Conservation (phyloP, 2,797 vertebrate species). For the Halcyon badia region DNA sequence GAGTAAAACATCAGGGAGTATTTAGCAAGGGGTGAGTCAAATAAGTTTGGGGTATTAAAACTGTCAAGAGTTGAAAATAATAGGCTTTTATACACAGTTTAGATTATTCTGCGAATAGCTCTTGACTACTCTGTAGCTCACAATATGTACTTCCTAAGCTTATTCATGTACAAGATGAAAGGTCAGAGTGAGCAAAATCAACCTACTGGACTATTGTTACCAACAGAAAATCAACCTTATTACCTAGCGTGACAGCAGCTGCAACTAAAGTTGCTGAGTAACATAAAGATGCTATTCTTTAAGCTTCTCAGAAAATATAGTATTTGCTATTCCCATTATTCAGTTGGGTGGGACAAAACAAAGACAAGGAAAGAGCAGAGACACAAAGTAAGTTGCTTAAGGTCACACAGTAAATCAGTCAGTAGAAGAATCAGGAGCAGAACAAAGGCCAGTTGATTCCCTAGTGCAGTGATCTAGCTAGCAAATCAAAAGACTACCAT, state of each 20-base stretch:
- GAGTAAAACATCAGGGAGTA: slow-evolving; percentile 59
- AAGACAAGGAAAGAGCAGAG: slow-evolving; percentile 43
- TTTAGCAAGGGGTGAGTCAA: slow-evolving; percentile 62
- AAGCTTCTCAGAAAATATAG: neutral
- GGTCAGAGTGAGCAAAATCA: slow-evolving; percentile 41
- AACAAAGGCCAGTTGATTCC: neutral
- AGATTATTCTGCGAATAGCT: slow-evolving; percentile 13
- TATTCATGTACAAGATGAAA: slow-evolving; percentile 35
- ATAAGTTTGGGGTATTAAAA: slow-evolving; percentile 41
- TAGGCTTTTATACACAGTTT: slow-evolving; percentile 29
- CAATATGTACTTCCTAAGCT: slow-evolving; percentile 19
- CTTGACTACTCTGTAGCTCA: slow-evolving; percentile 19
- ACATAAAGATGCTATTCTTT: slow-evolving; percentile 20
- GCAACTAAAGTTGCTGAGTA: neutral
- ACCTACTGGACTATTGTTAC: slow-evolving; percentile 8
- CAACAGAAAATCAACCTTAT: slow-evolving; percentile 27
- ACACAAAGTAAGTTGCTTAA: slow-evolving; percentile 48
- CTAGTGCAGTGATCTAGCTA: neutral
- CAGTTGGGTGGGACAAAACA: slow-evolving; percentile 44
- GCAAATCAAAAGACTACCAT: neutral
- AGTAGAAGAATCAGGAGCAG: slow-evolving; percentile 29
- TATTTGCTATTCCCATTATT: slow-evolving; percentile 10
- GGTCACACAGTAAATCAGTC: slow-evolving; percentile 37
- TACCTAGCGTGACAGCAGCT: slow-evolving; percentile 20
- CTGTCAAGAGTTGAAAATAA: slow-evolving; percentile 13